These are phyloP conservation scores for Amblyornis subalaris DNA, from an alignment of 2,113 vertebrate genomes.

Conservation along the genomic window DNA sequence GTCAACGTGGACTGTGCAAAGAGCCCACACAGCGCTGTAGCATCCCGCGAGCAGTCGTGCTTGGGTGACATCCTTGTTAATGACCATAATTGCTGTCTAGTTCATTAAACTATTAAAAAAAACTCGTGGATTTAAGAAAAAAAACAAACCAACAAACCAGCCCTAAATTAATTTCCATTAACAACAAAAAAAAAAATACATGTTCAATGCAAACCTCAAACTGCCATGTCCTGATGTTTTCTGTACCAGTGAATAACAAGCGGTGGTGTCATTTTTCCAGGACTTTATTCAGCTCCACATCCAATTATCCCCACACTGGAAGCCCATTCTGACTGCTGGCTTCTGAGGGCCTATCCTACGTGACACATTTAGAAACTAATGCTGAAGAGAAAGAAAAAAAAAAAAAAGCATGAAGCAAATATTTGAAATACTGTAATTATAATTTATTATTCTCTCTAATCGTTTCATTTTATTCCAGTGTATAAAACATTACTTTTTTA, in stretches of 20 bases:
- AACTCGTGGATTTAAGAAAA: neutral
- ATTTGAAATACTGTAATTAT: conserved; percentile 72
- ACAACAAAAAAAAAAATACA: neutral
- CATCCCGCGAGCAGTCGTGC: conserved; percentile 32
- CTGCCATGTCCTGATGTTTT: conserved; percentile 38
- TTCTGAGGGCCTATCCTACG: neutral
- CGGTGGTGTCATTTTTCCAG: conserved; percentile 22
- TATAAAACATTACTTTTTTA: conserved; percentile 69
- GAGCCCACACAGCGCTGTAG: neutral
- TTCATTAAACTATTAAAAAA: conserved; percentile 17
- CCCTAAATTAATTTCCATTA: conserved; percentile 23
- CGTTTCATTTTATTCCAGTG: conserved; percentile 63
- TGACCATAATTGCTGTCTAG: conserved; percentile 7
- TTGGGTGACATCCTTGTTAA: conserved; percentile 22
- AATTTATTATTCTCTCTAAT: conserved; percentile 71
- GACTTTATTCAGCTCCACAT: conserved; percentile 22
- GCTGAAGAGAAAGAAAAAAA: neutral
- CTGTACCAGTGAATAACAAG: conserved; percentile 1
- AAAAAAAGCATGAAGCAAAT: conserved; percentile 45
- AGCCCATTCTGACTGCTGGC: conserved; percentile 2
- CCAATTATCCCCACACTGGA: neutral
- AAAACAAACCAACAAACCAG: neutral
- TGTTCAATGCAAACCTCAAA: conserved; percentile 41
- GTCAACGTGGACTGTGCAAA: neutral
- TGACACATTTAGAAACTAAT: conserved; percentile 49